Evolutionary conservation across 2,797 vertebrate species (phyloP).

Genomic region (Megaceryle alcyon): DNA sequence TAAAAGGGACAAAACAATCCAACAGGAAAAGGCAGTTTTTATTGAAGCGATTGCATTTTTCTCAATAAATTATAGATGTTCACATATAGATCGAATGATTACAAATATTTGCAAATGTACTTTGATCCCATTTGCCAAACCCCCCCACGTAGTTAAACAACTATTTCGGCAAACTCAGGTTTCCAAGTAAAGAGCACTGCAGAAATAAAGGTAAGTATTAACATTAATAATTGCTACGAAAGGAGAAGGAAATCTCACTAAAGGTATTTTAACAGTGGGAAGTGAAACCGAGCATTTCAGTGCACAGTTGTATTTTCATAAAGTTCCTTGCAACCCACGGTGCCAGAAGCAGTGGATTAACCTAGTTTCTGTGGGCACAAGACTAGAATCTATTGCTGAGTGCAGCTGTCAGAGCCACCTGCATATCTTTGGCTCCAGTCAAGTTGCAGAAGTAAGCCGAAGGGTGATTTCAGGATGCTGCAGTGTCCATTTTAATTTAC

Average conservation of each 20-base stretch:
- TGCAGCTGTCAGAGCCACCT: conserved; percentile 64
- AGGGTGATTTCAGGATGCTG: conserved; percentile 32
- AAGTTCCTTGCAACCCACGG: neutral
- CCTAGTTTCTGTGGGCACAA: conserved; percentile 32
- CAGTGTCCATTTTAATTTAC: conserved; percentile 2
- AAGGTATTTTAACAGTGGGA: neutral
- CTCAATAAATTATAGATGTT: neutral
- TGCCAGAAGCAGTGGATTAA: conserved; percentile 51
- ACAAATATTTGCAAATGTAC: neutral
- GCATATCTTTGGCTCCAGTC: neutral
- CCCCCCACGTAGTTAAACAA: neutral
- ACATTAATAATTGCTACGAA: neutral
- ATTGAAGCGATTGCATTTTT: neutral
- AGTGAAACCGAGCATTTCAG: neutral
- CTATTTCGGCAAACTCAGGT: neutral
- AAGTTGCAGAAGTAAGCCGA: conserved; percentile 35
- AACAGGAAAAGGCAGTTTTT: neutral
- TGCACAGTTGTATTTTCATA: neutral
- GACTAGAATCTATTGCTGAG: conserved; percentile 5
- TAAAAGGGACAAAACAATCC: neutral
- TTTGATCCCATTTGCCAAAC: neutral
- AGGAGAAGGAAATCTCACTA: neutral
- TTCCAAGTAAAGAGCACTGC: neutral
- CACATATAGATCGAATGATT: neutral
- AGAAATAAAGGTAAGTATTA: neutral